Conservation (phyloP, 2,113 vertebrate species). For the Crotophaga sulcirostris region DNA sequence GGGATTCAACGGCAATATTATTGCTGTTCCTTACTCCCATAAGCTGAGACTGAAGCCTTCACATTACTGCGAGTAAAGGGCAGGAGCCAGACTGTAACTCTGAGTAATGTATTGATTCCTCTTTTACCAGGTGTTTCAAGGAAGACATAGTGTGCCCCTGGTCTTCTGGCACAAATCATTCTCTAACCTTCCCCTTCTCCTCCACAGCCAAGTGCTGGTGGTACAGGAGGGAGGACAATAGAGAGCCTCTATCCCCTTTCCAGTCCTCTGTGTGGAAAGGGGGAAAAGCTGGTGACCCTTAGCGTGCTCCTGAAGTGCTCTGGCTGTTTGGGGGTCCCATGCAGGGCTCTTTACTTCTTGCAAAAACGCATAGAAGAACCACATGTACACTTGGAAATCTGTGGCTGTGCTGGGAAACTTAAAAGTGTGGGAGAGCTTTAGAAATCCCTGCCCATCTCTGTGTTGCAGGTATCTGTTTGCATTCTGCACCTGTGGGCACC, state of each 20-base stretch:
- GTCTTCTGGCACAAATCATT: slow-evolving; percentile 2
- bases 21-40: not conserved
- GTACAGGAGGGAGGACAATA: not conserved
- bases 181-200: not conserved
- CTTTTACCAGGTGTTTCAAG: slow-evolving; percentile 32
- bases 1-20: not conserved
- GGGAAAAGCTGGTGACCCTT: not conserved
- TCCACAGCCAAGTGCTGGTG: not conserved
- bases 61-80: slow-evolving; percentile 2
- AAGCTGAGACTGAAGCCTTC: not conserved
- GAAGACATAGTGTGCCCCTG: not conserved
- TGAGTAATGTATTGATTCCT: not conserved
- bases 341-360: not conserved
- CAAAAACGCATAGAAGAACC: not conserved
- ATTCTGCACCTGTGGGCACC: not conserved
- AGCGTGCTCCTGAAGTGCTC: not conserved
- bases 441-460: not conserved
- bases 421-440: not conserved
- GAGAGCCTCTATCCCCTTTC: not conserved
- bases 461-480: not conserved
- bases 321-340: not conserved
- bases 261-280: not conserved
- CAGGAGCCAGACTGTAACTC: slow-evolving; percentile 22
- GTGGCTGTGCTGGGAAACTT: not conserved
- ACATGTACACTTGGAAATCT: not conserved